Evolutionary conservation across 1,140 invertebrate species (phyloP).

Genomic region (Papilio machaon): DNA sequence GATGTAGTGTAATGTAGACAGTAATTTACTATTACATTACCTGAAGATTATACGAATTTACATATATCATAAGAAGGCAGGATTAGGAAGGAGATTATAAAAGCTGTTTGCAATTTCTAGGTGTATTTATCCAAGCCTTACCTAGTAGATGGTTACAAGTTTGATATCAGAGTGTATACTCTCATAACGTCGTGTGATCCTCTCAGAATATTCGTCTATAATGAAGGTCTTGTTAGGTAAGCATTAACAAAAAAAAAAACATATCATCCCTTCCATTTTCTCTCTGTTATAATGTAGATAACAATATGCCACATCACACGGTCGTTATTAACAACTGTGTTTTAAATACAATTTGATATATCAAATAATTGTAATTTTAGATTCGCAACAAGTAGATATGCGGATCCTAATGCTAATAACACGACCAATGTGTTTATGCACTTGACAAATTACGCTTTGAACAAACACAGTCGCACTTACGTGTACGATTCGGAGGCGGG

Average conservation of each 20-base stretch:
- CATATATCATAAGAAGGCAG: too few relatives aligned
- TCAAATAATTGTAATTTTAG: conserved; percentile 68
- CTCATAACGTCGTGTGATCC: conserved; percentile 97
- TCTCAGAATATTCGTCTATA: conserved; percentile 95
- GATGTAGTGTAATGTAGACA: neutral
- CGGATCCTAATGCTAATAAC: conserved; percentile 90
- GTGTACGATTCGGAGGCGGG: conserved; percentile 88
- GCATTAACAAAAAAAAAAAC: neutral
- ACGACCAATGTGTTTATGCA: conserved; percentile 96
- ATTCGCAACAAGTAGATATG: conserved; percentile 93
- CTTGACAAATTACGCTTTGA: conserved; percentile 98
- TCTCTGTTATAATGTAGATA: too few relatives aligned
- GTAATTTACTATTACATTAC: too few relatives aligned
- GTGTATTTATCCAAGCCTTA: conserved; percentile 85
- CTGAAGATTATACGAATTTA: too few relatives aligned
- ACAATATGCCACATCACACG: too few relatives aligned
- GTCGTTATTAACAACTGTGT: too few relatives aligned
- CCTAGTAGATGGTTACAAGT: conserved; percentile 98
- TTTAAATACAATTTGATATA: too few relatives aligned
- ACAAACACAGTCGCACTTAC: conserved; percentile 94
- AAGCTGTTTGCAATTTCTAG: conserved; percentile 48
- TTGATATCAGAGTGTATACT: conserved; percentile 97
- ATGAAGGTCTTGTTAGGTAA: conserved; percentile 95
- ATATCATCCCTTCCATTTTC: neutral
- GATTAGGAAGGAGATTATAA: neutral